Conservation (phyloP, 2,888 invertebrate species). For the Xylocampa areola region DNA sequence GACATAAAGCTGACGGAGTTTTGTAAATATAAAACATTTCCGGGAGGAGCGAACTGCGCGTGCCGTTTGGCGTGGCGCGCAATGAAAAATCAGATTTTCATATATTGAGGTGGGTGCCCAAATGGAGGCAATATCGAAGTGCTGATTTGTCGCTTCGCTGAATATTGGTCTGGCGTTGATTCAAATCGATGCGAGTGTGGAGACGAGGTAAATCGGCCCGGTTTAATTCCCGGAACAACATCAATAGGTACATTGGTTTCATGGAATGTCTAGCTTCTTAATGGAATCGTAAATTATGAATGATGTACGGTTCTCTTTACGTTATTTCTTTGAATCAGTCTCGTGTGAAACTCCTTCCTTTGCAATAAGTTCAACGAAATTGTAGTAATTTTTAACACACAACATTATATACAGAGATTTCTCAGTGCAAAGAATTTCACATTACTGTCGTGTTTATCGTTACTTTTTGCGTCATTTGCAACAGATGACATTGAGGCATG, state of each 20-base stretch:
- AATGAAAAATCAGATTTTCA: constrained; percentile 85
- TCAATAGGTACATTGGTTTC: constrained; percentile 52
- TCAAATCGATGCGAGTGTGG: constrained; percentile 81
- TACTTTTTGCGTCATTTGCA: constrained; percentile 82
- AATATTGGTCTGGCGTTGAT: constrained; percentile 87
- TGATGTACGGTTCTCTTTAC: background rate
- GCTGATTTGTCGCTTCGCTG: constrained; percentile 88
- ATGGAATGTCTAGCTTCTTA: background rate
- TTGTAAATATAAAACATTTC: constrained; percentile 68
- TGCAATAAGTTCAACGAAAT: background rate
- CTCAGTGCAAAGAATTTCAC: constrained; percentile 59
- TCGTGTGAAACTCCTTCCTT: background rate
- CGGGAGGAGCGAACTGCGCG: constrained; percentile 28
- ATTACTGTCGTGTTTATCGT: constrained; percentile 72
- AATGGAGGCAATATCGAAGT: constrained; percentile 89
- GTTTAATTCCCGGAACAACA: constrained; percentile 73
- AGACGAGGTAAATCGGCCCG: constrained; percentile 72
- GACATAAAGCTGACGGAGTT: constrained; percentile 57
- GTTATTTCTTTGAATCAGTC: too few species aligned
- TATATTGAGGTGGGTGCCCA: constrained; percentile 84
- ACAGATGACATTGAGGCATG: constrained; percentile 84
- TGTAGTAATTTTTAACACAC: constrained; percentile 1
- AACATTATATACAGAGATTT: constrained; percentile 9
- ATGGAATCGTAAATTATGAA: background rate
- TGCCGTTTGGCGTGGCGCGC: constrained; percentile 62